Percentiles rank a stretch among this genome's conserved stretches.
Conservation (phyloP, 1,140 invertebrate species). For the Acromyrmex heyeri region DNA sequence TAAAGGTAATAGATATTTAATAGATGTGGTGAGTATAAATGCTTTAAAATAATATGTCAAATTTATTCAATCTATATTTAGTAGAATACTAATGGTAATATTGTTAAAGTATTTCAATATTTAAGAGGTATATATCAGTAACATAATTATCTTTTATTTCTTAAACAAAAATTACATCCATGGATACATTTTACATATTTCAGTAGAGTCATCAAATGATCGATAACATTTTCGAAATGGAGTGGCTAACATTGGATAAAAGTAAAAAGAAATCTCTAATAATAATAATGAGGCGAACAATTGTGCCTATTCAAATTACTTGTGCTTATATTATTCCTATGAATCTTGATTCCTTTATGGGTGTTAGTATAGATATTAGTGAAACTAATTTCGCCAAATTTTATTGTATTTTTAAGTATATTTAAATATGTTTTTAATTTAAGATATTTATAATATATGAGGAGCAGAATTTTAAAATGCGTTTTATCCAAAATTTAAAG, state of each 20-base stretch:
- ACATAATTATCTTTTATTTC: not conserved
- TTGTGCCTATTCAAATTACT: constrained; percentile 60
- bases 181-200: not conserved
- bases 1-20: constrained; percentile 22
- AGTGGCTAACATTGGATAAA: constrained; percentile 30
- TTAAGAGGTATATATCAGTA: not conserved
- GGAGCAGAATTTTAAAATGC: too few relatives aligned
- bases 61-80: not conserved
- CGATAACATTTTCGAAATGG: constrained; percentile 27
- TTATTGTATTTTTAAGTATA: too few relatives aligned
- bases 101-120: not conserved
- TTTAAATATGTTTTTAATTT: not conserved
- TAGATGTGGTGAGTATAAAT: not conserved
- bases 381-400: not conserved
- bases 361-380: constrained; percentile 29
- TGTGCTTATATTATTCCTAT: constrained; percentile 41
- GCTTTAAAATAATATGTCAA: not conserved
- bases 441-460: not conserved
- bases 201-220: not conserved
- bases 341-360: constrained; percentile 39
- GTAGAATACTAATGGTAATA: not conserved
- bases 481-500: too few relatives aligned
- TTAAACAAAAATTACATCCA: too few relatives aligned
- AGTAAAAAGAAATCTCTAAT: constrained; percentile 36
- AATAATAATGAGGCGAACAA: constrained; percentile 54